Base-by-base conservation (phyloP, 53 echinoderm and acorn worm species). In the Holothuria scabra region DNA sequence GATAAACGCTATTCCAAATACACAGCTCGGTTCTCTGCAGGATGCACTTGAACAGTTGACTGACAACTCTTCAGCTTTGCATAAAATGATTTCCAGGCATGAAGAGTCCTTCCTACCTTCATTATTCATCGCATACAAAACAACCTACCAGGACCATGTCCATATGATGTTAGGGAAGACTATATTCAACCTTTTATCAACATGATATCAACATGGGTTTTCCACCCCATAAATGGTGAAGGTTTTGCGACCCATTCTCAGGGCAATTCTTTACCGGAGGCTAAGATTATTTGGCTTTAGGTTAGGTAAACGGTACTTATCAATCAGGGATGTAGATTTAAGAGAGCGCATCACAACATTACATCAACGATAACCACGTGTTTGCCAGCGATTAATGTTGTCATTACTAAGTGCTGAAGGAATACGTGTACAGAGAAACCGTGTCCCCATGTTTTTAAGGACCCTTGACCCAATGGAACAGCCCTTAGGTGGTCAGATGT, bases 341-440 rank as follows among this genome's bases (percentile, higher is more conserved):
- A 28, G 28, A 4, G 32, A 3, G 16, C 65, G 26, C 32, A 32
- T 65, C 8, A 8, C 0, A 65, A 65, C 65, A 16, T 65, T 65
- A 8, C 65, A 65, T 28, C 65, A 65, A 28, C 65, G 31, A 0
- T 65, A 65, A 28, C 65, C 65, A 65, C 65, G 65, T 65, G 65
- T 65, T 65, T 7, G 65, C 14, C 65, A 65, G 32, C 28, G 65
- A 65, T 16, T 65, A 16, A 65, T 65, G 65, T 24, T 65, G 5
- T 65, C 65, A 28, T 18, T 65, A 4, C 65, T 65, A 7, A 65
- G 65, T 28, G 65, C 41, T 2, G 3, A 41, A 41, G 41, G 41
- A 41, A 5, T 41, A 41, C 41, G 10, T 4, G 3, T 35, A 35
- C 35, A 35, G n/a, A n/a, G n/a, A n/a, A n/a, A n/a, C n/a, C n/a